These are phyloP conservation scores for Drosophila melanosoma DNA, from an alignment of 2,888 invertebrate species.

Conservation along the genomic window DNA sequence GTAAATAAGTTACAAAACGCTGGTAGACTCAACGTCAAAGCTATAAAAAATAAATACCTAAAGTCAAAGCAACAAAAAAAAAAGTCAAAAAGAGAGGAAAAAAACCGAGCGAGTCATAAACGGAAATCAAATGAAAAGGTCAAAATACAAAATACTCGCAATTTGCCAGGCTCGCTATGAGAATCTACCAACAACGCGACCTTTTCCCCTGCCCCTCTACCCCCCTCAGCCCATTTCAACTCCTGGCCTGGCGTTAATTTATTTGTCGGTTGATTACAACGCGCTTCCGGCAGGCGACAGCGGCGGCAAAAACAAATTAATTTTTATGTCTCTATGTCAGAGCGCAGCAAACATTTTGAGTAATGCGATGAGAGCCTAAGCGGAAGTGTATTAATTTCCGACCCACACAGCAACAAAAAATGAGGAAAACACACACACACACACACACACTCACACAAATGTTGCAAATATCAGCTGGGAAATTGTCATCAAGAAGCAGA, in stretches of 20 bases:
- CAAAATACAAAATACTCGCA: conserved; percentile 60
- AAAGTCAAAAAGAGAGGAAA: background rate
- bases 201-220: conserved; percentile 6
- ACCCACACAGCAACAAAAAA: conserved; percentile 28
- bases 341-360: conserved; percentile 61
- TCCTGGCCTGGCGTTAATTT: conserved; percentile 65
- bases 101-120: conserved; percentile 52
- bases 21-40: conserved; percentile 21
- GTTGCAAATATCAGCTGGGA: conserved; percentile 27
- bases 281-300: conserved; percentile 74
- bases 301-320: conserved; percentile 71
- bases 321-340: conserved; percentile 68
- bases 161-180: conserved; percentile 58
- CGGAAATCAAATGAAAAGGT: conserved; percentile 77
- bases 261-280: conserved; percentile 79
- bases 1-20: conserved; percentile 40
- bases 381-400: conserved; percentile 78
- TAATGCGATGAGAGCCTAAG: conserved; percentile 59
- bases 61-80: conserved; percentile 22
- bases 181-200: conserved; percentile 17
- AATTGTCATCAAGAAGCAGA: conserved; percentile 40
- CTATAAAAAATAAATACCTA: conserved; percentile 43
- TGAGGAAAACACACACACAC: background rate
- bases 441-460: background rate
- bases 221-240: conserved; percentile 2